Evolutionary conservation across 2,113 vertebrate genomes (phyloP).

Genomic region (Galeopterus variegatus): DNA sequence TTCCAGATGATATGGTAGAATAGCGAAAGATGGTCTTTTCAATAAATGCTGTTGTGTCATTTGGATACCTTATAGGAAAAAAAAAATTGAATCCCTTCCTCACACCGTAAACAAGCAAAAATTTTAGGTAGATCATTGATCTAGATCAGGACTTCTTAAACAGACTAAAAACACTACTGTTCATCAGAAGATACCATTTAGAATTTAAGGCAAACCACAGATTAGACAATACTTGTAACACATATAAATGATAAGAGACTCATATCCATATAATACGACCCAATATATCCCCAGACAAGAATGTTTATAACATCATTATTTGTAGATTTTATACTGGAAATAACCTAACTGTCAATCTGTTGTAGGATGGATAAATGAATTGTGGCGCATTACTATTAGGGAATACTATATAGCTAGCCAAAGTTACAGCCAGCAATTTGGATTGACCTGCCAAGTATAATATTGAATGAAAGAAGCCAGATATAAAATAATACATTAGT

Average conservation of each 20-base stretch:
- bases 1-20: background rate
- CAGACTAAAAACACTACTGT: background rate
- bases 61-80: background rate
- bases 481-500: background rate
- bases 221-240: background rate
- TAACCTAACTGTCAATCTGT: background rate
- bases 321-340: background rate
- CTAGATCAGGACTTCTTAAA: constrained; percentile 24
- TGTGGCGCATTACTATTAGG: background rate
- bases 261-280: background rate
- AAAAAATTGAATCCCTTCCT: background rate
- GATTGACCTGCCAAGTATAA: background rate
- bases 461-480: background rate
- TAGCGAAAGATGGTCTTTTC: background rate
- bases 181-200: background rate
- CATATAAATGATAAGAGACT: background rate
- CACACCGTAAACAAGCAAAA: constrained; percentile 3
- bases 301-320: constrained; percentile 28
- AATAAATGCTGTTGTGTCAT: background rate
- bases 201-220: background rate
- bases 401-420: background rate
- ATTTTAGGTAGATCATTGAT: background rate
- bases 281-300: background rate
- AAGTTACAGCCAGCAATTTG: background rate
- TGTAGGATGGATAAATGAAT: background rate